These are phyloP conservation scores for Liopterus haemorrhoidalis DNA, from an alignment of 2,888 invertebrate species.

Conservation along the genomic window DNA sequence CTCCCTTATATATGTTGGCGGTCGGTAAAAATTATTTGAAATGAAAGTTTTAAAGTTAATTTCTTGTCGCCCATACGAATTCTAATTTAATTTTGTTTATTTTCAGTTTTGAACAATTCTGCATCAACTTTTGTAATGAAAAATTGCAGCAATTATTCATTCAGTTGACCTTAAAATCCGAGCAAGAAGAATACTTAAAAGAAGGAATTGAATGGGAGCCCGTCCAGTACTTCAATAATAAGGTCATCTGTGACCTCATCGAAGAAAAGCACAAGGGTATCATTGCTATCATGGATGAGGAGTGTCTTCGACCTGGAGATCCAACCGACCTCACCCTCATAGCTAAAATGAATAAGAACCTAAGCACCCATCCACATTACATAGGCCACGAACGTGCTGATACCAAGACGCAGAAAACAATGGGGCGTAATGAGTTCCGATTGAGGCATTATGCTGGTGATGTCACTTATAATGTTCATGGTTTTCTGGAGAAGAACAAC, in stretches of 20 bases:
- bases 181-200: constrained; percentile 85
- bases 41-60: no score
- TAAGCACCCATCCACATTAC: constrained; percentile 74
- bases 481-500: constrained; percentile 91
- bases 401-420: constrained; percentile 71
- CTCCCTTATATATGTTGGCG: no score
- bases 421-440: constrained; percentile 84
- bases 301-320: constrained; percentile 85
- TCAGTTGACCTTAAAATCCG: constrained; percentile 81
- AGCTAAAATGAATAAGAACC: constrained; percentile 67
- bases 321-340: constrained; percentile 77
- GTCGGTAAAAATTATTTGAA: no score
- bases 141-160: constrained; percentile 92
- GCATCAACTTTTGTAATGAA: constrained; percentile 94
- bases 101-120: constrained; percentile 79
- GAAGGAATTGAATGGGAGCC: constrained; percentile 91
- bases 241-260: constrained; percentile 86
- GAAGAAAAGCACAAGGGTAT: constrained; percentile 87
- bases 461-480: constrained; percentile 80
- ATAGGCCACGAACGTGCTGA: constrained; percentile 76
- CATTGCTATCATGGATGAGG: constrained; percentile 82
- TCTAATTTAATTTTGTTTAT: constrained; percentile 11
- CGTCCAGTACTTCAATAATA: constrained; percentile 86
- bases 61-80: no score
- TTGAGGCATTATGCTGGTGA: constrained; percentile 89